Percentiles rank a stretch among this genome's conserved stretches.
phyloP scores from a whole-genome alignment of 2,113 vertebrate genomes.

The Protobothrops flavoviridis region DNA sequence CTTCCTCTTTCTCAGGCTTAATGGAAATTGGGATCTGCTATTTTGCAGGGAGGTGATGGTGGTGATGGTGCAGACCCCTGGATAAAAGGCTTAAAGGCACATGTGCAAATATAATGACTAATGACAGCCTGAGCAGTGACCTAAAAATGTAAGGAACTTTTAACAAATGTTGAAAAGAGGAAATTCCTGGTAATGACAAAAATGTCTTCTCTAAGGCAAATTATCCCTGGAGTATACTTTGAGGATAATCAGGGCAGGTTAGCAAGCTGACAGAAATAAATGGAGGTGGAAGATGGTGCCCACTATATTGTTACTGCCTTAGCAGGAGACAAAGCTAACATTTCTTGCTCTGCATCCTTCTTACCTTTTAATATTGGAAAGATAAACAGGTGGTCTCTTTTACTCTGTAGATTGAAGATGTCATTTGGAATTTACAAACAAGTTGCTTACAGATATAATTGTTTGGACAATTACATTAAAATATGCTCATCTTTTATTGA shows the following conservation, averaged over 20 bases:
- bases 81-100: not conserved
- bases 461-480: no score
- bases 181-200: not conserved
- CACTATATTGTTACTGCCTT: not conserved
- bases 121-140: conserved; percentile 7
- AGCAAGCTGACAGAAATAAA: not conserved
- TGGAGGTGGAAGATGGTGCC: not conserved
- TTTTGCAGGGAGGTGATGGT: not conserved
- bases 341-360: not conserved
- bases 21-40: not conserved
- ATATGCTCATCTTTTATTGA: no score
- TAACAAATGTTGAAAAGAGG: not conserved
- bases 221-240: not conserved
- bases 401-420: no score
- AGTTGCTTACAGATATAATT: no score
- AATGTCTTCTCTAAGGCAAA: not conserved
- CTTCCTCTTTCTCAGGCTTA: not conserved
- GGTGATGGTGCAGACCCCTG: not conserved
- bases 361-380: no score
- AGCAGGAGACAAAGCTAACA: not conserved
- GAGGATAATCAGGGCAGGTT: not conserved
- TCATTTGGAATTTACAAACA: no score
- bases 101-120: not conserved
- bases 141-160: not conserved
- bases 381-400: no score